Conservation (phyloP, 2,888 invertebrate genomes). For the Drosophila cyrtoloma region DNA sequence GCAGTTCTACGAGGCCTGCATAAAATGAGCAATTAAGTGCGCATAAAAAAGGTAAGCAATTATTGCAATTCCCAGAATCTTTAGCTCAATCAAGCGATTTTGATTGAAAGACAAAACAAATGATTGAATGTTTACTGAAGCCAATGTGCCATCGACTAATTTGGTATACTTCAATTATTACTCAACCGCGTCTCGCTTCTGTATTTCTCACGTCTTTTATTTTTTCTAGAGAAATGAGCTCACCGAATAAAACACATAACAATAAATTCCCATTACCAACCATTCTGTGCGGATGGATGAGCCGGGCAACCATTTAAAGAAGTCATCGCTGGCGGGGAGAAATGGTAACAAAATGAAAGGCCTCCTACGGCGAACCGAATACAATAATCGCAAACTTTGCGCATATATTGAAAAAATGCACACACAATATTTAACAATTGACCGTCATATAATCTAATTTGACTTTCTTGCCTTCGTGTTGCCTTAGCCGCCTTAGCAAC, state of each 20-base stretch:
- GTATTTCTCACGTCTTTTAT: conserved; percentile 3
- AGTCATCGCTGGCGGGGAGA: conserved; percentile 1
- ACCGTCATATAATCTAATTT: conserved; percentile 33
- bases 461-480: conserved; percentile 15
- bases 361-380: conserved; percentile 28
- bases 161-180: conserved; percentile 19
- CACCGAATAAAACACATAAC: conserved; percentile 13
- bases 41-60: not conserved
- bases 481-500: conserved; percentile 12
- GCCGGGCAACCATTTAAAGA: not conserved
- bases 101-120: not conserved
- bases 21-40: not conserved
- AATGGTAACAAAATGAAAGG: conserved; percentile 18
- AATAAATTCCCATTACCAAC: conserved; percentile 30
- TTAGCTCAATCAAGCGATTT: not conserved
- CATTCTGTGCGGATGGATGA: conserved; percentile 10
- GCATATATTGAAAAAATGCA: not conserved
- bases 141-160: not conserved
- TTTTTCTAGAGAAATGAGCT: conserved; percentile 33
- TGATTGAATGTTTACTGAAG: conserved; percentile 14
- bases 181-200: conserved; percentile 3
- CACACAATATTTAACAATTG: conserved; percentile 18
- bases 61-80: not conserved
- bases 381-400: conserved; percentile 8
- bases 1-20: not conserved